Base-by-base conservation (phyloP, 2,888 invertebrate species). In the Drosophila anomalipes region DNA sequence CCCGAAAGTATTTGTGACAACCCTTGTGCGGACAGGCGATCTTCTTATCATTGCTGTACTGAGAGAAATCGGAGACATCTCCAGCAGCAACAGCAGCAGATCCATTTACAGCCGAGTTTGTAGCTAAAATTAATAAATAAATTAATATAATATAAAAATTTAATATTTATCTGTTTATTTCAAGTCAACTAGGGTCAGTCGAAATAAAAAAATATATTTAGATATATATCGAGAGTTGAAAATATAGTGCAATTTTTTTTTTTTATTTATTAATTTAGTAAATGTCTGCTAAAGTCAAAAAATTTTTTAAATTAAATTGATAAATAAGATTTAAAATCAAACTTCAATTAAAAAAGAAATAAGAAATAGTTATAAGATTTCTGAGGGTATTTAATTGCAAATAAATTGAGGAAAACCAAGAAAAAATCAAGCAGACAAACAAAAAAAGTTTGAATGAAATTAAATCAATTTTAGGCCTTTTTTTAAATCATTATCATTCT, bases 1-100 rank as follows among this genome's bases (percentile, higher is more conserved):
- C 99, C 62, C 99, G 95, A 93, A 99, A 99, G 97, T 99, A 98
- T 94, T 99, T 99, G 65, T 96, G 97, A 93, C 99, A 99, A 52
- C 98, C 99, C 94, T 98, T 98, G 93, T 99, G 98, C 0, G 98
- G 99, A 93, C 99, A 99, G 19, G 98, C 97, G 75, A 84, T 91
- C 49, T 83, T 91, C 32, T 88, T 88, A 54, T 91, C 91, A 54
- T 74, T 86, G 26, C 53, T 49, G 53, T 71, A 69, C 16, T 77
- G 62, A 6, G 67, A 9, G n/a, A 70, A 59, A 12, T 79, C 77
- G 0, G 77, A 41, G 2, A 70, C 26, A 58, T 80, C 70, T 9
- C 56, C 51, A 37, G 54, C 57, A 19, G 16, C 59, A 19, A 16
- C 51, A 41, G 53, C 41, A 30, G 22, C 44, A 39, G 14, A 47